These are phyloP conservation scores for Apotomis betuletana DNA, from an alignment of 2,888 invertebrate genomes.

Conservation along the genomic window DNA sequence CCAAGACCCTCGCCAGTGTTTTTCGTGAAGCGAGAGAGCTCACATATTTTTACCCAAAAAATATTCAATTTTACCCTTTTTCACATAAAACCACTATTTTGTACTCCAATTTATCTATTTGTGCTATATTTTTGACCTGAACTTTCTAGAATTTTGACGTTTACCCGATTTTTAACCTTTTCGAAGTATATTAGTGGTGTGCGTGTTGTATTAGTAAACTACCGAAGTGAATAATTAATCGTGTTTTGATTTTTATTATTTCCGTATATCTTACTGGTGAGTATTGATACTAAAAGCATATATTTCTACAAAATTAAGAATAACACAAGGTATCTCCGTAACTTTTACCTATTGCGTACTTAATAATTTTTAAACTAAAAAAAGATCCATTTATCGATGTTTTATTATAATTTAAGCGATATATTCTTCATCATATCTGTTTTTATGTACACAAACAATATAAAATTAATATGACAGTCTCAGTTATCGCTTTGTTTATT, in stretches of 20 bases:
- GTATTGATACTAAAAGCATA: background rate
- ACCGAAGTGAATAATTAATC: background rate
- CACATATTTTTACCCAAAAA: constrained; percentile 53
- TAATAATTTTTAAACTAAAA: no score
- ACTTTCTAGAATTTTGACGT: constrained; percentile 46
- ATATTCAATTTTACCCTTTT: constrained; percentile 51
- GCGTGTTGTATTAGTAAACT: constrained; percentile 18
- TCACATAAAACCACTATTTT: constrained; percentile 53
- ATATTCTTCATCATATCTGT: no score
- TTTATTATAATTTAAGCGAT: no score
- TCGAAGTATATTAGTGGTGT: constrained; percentile 31
- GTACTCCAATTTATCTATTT: constrained; percentile 53
- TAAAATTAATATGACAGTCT: no score
- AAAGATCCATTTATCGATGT: no score
- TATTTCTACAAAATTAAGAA: no score
- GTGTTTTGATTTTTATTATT: background rate
- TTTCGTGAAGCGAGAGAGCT: constrained; percentile 48
- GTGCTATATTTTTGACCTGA: constrained; percentile 54
- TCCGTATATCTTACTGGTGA: background rate
- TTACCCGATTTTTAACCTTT: constrained; percentile 39
- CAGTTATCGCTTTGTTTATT: no score
- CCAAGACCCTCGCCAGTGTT: constrained; percentile 51
- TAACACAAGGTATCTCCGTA: no score
- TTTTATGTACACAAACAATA: no score
- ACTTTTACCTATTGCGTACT: no score